Base-by-base conservation (phyloP, 2,888 invertebrate species). In the Thereva unica region DNA sequence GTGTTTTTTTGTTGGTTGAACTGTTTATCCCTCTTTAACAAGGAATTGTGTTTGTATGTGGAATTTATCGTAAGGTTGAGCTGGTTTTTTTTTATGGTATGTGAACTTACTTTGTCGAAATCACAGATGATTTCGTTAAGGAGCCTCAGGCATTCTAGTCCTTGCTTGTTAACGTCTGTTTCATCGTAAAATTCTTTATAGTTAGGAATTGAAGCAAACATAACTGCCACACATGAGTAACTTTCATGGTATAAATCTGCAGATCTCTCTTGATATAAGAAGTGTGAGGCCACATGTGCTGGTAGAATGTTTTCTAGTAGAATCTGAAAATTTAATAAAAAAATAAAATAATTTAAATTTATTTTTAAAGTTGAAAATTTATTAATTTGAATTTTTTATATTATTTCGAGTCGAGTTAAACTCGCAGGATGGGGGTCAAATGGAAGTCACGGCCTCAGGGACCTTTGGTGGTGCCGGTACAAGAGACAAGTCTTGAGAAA, bases 171-270 rank as follows among this genome's bases (percentile, higher is more conserved):
- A 71, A 96, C 93, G 77, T 96, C 95, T n/a, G 92, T 95, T 79
- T 96, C 95, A 75, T 95, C 94, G 77, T 96, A 97, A 80, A 97
- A 97, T 80, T 97, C 95, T 77, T 95, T 95, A 81, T 97, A 98
- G 82, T 97, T 97, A 4, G 97, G 97, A 74, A 98, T 97, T 1
- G 96, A 96, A 0, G 97, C 97, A 78, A 98, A 98, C 97, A 97
- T 97, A 5, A 98, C 97, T 0, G 94, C 95, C 67, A 97, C 94
- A 74, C 91, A 91, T 10, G 89, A 90, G 80, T 97, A 97, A 49
- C 93, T 86, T 78, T 97, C 95, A 79, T 97, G 96, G 80, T 98
- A 98, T 1, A 97, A 82, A 71, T 96, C 96, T 83, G 96, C 86
- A 75, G 86, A 81, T 37, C 79, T 76, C 57, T 81, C 80, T 69